Evolutionary conservation across 2,113 vertebrate genomes (phyloP).

Genomic region (Thunnus thynnus): DNA sequence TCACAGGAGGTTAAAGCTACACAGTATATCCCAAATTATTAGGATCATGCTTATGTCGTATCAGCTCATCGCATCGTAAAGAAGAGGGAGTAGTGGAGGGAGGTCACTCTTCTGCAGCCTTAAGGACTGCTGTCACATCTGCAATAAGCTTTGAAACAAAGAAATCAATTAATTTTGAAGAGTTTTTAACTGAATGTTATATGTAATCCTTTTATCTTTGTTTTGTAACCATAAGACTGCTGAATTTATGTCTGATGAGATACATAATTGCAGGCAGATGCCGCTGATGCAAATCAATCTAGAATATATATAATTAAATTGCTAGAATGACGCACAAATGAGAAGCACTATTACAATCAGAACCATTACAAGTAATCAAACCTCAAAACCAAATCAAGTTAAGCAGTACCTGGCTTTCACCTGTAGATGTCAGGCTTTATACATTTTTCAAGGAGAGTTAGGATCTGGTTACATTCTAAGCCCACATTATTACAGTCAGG

Average conservation of each 20-base stretch:
- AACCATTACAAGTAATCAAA: not conserved
- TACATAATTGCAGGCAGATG: not conserved
- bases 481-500: no score
- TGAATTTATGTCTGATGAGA: slow-evolving; percentile 17
- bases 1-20: not conserved
- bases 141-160: no score
- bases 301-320: not conserved
- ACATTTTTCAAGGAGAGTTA: no score
- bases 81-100: not conserved
- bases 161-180: no score
- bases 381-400: not conserved
- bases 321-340: not conserved
- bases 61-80: slow-evolving; percentile 2
- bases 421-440: not conserved
- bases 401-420: not conserved
- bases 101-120: not conserved
- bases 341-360: not conserved
- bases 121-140: not conserved
- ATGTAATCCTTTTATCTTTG: not conserved
- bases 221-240: slow-evolving; percentile 2
- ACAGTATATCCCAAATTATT: not conserved
- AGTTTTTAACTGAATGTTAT: not conserved
- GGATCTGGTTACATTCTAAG: no score
- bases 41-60: not conserved
- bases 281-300: not conserved